Evolutionary conservation across 2,113 vertebrate species (phyloP), one percentile per base, ranked within the genome.

Genomic region (Pseudorectes ferrugineus): DNA sequence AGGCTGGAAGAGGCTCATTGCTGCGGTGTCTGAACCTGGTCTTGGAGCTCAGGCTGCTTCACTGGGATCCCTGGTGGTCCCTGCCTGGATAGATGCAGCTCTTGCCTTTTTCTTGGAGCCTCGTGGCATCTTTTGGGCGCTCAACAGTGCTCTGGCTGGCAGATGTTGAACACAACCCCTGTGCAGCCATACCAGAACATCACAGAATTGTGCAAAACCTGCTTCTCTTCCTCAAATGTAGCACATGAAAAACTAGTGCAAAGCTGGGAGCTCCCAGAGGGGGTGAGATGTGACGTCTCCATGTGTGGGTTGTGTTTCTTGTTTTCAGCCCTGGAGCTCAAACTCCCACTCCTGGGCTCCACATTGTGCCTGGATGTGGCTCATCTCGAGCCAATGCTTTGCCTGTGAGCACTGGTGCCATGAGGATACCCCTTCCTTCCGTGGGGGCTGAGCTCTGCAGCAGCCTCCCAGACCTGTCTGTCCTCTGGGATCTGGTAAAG

Each of bases 121-220:
- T 61, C 23, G 8, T 4, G 12, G 31, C 5, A 8, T n/a, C 49
- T 71, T 54, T 71, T 5, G 14, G 22, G 51, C 6, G 4, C n/a
- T 84, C 38, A 74, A 59, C 49, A 36, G n/a, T 0, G 4, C 26
- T 72, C 23, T 86, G 40, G 7, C 36, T 92, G 33, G 33, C 26
- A 65, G 63, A 6, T n/a, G 7, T 17, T 66, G 49, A 74, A n/a
- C 35, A 57, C 35, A 82, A 3, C 18, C 8, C 25, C 15, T 0
- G 0, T 54, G 28, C 2, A 7, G 31, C 62, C 0, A 0, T 86
- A 52, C 61, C 18, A 55, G 35, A 36, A 78, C 14, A 49, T 82
- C 6, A 2, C 14, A 31, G 33, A 89, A 68, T 40, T 28, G 31
- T 55, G 67, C 45, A 73, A 73, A 86, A 83, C 6, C 10, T 0